Conservation (phyloP, 2,797 vertebrate species). For the Australoheros facetus region DNA sequence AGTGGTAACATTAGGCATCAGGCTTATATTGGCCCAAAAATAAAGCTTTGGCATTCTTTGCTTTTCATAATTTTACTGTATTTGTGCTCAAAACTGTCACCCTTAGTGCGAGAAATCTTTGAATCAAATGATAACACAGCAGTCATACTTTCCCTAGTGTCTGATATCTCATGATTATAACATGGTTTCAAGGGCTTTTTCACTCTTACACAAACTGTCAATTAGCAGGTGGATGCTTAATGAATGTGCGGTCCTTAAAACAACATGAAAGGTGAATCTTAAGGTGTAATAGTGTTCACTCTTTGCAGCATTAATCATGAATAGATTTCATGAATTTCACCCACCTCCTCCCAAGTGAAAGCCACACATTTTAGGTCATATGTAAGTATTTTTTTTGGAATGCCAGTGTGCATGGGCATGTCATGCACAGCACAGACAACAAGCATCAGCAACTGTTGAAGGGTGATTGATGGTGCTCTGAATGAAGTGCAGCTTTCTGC, state of each 20-base stretch:
- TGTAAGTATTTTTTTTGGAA: neutral
- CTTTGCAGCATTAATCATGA: neutral
- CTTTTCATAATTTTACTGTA: neutral
- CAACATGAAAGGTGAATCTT: neutral
- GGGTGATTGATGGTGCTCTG: conserved; percentile 55
- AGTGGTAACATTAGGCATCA: neutral
- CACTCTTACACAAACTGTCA: conserved; percentile 25
- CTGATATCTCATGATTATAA: neutral
- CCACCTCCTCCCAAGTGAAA: neutral
- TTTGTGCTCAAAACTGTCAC: neutral
- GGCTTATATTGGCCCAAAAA: neutral
- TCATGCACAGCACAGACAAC: conserved; percentile 14
- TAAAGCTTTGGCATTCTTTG: neutral
- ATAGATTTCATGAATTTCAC: neutral
- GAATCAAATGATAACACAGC: neutral
- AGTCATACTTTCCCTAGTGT: neutral
- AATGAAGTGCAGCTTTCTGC: conserved; percentile 54
- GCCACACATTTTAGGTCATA: neutral
- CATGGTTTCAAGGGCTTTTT: conserved; percentile 9
- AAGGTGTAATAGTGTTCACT: neutral
- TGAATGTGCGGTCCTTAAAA: neutral
- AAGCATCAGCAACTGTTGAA: conserved; percentile 30
- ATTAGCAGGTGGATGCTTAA: neutral
- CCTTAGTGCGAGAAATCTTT: neutral
- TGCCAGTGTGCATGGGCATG: neutral